Evolutionary conservation across 2,113 vertebrate genomes (phyloP).

Genomic region (Theropithecus gelada): DNA sequence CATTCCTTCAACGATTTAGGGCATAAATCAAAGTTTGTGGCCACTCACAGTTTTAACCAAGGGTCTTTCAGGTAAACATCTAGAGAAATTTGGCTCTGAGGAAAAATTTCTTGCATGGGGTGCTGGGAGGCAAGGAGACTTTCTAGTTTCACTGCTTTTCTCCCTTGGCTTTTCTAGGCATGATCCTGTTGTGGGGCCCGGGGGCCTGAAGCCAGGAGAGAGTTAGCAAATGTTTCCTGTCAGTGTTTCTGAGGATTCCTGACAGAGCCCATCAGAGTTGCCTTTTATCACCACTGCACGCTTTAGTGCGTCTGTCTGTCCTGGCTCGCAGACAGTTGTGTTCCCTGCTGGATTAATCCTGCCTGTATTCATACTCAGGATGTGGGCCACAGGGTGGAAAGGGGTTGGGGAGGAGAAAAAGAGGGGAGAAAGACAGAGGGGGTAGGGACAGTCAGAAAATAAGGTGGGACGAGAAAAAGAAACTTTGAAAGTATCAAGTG

Average conservation of each 20-base stretch:
- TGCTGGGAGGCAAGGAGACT: neutral
- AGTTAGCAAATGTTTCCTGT: conserved; percentile 79
- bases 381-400: conserved; percentile 68
- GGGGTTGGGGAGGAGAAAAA: neutral
- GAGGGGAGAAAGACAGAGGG: fast-evolving
- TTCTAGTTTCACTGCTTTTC: neutral
- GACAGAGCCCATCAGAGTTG: conserved; percentile 86
- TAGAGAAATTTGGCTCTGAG: neutral
- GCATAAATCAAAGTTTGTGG: neutral
- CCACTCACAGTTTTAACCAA: neutral
- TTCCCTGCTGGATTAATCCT: conserved; percentile 90
- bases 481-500: neutral
- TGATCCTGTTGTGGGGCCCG: conserved; percentile 39
- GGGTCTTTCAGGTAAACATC: neutral
- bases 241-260: conserved; percentile 78
- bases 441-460: neutral
- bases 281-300: conserved; percentile 88
- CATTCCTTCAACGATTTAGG: neutral
- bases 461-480: neutral
- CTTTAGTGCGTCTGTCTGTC: conserved; percentile 93
- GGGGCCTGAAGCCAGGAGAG: conserved; percentile 72
- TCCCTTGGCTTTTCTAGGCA: neutral
- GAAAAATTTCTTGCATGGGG: neutral
- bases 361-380: conserved; percentile 83
- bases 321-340: conserved; percentile 89